Evolutionary conservation across 2,888 invertebrate genomes (phyloP), one percentile per base, ranked within the genome.

Genomic region (Sinohyriopsis cumingii): DNA sequence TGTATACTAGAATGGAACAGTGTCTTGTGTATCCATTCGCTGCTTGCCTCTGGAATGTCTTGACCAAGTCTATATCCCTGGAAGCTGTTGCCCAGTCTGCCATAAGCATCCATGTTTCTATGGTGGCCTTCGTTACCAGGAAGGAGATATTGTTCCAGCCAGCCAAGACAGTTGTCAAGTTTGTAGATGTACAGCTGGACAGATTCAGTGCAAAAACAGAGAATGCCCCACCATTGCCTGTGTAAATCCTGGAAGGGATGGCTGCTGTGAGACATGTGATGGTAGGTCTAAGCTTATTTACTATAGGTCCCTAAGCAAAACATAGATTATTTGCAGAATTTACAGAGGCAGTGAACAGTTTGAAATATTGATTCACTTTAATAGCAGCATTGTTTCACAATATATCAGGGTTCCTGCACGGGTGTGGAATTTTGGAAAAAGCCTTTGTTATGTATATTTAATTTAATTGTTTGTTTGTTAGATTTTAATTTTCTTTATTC

Each of bases 241-340:
- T 72, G 59, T 71, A 22, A 69, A 84, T 59, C 86, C 86, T 5
- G 75, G 72, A 22, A 77, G 74, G n/a, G 69, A 73, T 19, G 72
- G 71, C 56, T 88, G 88, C 75, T 88, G 88, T 72, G 81, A 83
- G 1, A 75, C 73, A 9, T 88, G 88, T 75, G 73, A 81, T 66
- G 81, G 82, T 82, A 68, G 66, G 80, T 73, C 15, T 55, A 9
- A 33, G 33, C 33, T 33, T 9, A 33, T 33, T 33, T 45, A 45
- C 45, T 45, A 12, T 45, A 45, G 2, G 12, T 9, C 33, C 9
- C 7, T 9, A 33, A 33, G 9, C 33, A 45, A 45, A 33, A 45
- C 15, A 45, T 33, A 33, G 9, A 33, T 33, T 33, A 33, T 33
- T 33, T 33, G 7, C 9, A 33, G 1, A 33, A 33, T 33, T 33